A percentile compares a stretch with the other conserved stretches of the same genome.
Evolutionary conservation across 2,797 vertebrate species (phyloP).

Genomic region (Etheostoma nigrum): DNA sequence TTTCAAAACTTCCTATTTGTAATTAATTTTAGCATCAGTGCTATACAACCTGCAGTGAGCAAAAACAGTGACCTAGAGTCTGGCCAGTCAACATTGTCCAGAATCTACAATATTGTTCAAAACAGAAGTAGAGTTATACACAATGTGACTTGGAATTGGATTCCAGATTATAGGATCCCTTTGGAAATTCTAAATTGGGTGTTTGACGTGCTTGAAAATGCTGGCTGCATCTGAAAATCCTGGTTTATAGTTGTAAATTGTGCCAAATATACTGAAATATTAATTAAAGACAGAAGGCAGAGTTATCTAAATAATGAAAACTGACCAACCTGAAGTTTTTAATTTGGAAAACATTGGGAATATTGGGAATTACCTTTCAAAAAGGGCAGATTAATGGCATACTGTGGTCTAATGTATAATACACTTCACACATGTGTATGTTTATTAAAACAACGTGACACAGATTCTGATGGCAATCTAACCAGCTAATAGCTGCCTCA

Average conservation of each 20-base stretch:
- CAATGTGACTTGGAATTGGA: neutral
- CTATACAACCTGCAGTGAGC: neutral
- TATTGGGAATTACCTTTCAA: neutral
- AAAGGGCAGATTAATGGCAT: too few species aligned
- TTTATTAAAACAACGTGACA: neutral
- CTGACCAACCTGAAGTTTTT: neutral
- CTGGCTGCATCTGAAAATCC: neutral
- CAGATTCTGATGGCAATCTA: neutral
- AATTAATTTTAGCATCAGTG: neutral
- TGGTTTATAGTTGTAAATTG: neutral
- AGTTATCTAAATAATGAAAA: neutral
- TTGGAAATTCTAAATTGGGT: neutral
- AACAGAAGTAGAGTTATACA: neutral
- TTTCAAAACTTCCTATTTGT: neutral
- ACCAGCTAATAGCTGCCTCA: constrained; percentile 3
- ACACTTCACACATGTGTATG: neutral
- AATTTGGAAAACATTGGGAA: neutral
- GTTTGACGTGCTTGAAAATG: neutral
- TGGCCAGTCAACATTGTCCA: neutral
- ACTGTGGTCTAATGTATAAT: too few species aligned
- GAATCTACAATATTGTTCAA: neutral
- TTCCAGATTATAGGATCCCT: neutral
- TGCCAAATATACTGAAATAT: neutral
- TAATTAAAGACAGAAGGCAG: neutral
- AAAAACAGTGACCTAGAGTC: neutral